A percentile compares a stretch with the other conserved stretches of the same genome.
Conservation (phyloP, 1,140 invertebrate species). For the Babylonia areolata region DNA sequence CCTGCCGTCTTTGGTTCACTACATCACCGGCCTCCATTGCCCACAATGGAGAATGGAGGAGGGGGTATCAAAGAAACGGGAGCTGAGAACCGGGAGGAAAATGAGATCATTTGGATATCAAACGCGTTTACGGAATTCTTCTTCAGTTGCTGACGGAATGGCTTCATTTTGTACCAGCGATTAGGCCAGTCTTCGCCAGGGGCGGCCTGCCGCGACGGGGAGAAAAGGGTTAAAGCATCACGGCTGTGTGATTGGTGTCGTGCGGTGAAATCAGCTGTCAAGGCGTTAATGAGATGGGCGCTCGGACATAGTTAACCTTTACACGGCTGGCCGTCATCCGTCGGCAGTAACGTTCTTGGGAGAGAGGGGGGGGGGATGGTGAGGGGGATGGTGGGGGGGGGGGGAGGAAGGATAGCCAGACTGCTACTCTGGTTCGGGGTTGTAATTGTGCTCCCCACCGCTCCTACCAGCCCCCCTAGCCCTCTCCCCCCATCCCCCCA, state of each 20-base stretch:
- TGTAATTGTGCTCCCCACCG: background rate
- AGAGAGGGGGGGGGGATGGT: background rate
- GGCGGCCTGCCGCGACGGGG: background rate
- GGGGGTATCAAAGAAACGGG: background rate
- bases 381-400: background rate
- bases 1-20: background rate
- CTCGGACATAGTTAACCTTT: slow-evolving; percentile 39
- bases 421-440: background rate
- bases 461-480: too few relatives aligned
- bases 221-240: background rate
- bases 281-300: slow-evolving; percentile 40
- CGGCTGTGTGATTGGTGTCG: slow-evolving; percentile 30
- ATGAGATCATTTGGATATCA: slow-evolving; percentile 34
- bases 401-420: background rate
- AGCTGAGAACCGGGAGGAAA: slow-evolving; percentile 16
- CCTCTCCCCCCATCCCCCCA: background rate
- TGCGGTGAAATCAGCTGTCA: slow-evolving; percentile 40
- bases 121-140: slow-evolving; percentile 17
- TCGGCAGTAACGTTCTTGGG: slow-evolving; percentile 5
- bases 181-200: background rate
- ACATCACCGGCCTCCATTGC: background rate
- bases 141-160: background rate
- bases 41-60: background rate
- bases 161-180: slow-evolving; percentile 29
- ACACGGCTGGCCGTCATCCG: slow-evolving; percentile 24